phyloP scores from a whole-genome alignment of 2,113 vertebrate genomes.

The Semnornis frantzii region DNA sequence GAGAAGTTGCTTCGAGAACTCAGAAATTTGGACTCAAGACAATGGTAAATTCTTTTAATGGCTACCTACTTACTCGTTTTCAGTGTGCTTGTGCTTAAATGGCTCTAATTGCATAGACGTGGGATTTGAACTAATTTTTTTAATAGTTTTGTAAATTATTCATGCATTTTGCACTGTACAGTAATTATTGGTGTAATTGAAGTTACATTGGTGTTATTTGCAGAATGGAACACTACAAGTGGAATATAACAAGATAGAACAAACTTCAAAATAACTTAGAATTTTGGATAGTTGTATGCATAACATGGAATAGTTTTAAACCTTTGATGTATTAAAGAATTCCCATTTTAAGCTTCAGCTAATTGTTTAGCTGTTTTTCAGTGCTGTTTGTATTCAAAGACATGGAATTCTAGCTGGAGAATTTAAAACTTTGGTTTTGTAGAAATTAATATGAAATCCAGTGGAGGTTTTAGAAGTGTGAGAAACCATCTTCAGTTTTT shows the following conservation, averaged over 20 bases:
- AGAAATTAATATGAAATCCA: background rate
- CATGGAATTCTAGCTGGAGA: background rate
- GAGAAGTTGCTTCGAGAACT: constrained; percentile 97
- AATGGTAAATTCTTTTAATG: constrained; percentile 84
- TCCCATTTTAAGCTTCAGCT: background rate
- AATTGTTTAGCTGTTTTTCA: background rate
- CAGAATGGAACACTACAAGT: background rate
- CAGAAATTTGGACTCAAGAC: constrained; percentile 96
- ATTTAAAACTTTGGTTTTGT: background rate
- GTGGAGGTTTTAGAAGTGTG: background rate
- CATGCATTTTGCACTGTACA: background rate
- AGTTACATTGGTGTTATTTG: background rate
- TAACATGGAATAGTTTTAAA: background rate
- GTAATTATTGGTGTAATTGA: background rate
- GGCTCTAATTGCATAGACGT: background rate
- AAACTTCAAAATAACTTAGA: background rate
- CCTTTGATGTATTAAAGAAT: background rate
- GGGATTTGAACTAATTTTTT: background rate
- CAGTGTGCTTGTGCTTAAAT: background rate
- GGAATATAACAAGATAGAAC: background rate
- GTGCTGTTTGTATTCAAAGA: background rate
- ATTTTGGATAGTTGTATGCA: background rate
- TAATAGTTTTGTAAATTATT: background rate
- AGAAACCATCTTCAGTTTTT: background rate
- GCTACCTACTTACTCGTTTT: background rate